Base-by-base conservation (phyloP, 2,888 invertebrate species). In the Sesia bembeciformis region DNA sequence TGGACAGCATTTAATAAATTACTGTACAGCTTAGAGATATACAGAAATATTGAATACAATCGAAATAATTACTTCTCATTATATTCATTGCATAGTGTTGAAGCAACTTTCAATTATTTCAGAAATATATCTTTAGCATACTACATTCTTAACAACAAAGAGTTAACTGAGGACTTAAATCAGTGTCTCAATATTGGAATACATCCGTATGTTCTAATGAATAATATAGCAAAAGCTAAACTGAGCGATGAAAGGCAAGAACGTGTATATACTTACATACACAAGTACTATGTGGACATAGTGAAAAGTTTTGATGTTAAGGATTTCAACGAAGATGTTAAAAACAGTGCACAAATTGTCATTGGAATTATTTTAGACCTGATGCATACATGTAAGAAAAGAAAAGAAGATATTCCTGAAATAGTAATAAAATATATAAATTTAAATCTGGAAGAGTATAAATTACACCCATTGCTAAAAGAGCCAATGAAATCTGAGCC, bases 1-100 rank as follows among this genome's bases (percentile, higher is more conserved):
- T 84, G 81, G 81, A 56, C 55, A 38, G 65, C 65, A 4, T 70
- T 78, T 49, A 66, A 77, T 61, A 78, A 76, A 61, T 57, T 83
- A 52, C 63, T 81, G 40, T 58, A 71, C 54, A 80, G 72, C 56
- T 53, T 78, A 53, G 66, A 70, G 5, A 65, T 77, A 40, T 81
- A 78, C 23, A 23, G 23, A 23, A 23, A 23, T 23, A 23, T 23
- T 23, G 23, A 23, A 23, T 23, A 23, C 57, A 66, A 60, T 38
- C 54, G 54, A 3, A 51, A 55, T 51, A 57, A 56, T 52, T 56
- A 55, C 23, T 59, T 23, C 23, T 23, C 23, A 23, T 23, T 23
- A 23, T 23, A 23, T 23, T 23, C 23, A 23, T 23, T 23, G 23
- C 23, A 56, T 53, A 58, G 61, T 39, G 56, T 53, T 52, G 64